phyloP scores from a whole-genome alignment of 2,797 vertebrate species.

The Sphenodon punctatus region DNA sequence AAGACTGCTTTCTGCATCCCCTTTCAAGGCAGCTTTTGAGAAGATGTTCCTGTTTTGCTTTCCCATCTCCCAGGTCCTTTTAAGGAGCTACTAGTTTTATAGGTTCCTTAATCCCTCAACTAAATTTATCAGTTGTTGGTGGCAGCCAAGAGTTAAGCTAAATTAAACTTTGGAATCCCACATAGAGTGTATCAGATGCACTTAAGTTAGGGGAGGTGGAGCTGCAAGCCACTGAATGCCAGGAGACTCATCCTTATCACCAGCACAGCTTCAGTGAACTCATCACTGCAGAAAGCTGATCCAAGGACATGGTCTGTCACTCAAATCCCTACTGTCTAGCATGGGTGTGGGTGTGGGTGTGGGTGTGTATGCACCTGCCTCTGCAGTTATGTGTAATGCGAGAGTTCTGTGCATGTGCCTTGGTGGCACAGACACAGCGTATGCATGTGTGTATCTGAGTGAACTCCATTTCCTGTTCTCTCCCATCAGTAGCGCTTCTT shows the following conservation, averaged over 20 bases:
- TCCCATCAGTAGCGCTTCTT: too few species aligned
- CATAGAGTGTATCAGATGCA: slow-evolving; percentile 70
- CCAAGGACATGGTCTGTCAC: not conserved
- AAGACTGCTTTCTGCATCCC: not conserved
- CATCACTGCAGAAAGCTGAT: not conserved
- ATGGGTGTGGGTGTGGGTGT: not conserved
- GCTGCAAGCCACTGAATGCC: slow-evolving; percentile 15
- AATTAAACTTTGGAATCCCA: slow-evolving; percentile 78
- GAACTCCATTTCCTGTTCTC: too few species aligned
- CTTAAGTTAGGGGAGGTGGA: slow-evolving; percentile 31
- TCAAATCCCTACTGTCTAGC: not conserved
- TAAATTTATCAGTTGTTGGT: slow-evolving; percentile 78
- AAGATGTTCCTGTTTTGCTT: slow-evolving; percentile 41
- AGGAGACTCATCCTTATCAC: not conserved
- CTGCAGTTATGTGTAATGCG: too few species aligned
- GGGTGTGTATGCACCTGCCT: too few species aligned
- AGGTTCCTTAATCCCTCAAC: slow-evolving; percentile 73
- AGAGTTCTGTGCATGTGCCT: too few species aligned
- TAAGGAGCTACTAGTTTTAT: slow-evolving; percentile 76
- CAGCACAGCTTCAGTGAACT: not conserved
- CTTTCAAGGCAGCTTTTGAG: slow-evolving; percentile 36
- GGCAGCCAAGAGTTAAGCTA: slow-evolving; percentile 79
- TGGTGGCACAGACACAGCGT: too few species aligned
- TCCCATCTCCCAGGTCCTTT: slow-evolving; percentile 68
- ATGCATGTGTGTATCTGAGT: not conserved